Conservation (phyloP, 2,888 invertebrate species). For the Liodrosophila aerea region DNA sequence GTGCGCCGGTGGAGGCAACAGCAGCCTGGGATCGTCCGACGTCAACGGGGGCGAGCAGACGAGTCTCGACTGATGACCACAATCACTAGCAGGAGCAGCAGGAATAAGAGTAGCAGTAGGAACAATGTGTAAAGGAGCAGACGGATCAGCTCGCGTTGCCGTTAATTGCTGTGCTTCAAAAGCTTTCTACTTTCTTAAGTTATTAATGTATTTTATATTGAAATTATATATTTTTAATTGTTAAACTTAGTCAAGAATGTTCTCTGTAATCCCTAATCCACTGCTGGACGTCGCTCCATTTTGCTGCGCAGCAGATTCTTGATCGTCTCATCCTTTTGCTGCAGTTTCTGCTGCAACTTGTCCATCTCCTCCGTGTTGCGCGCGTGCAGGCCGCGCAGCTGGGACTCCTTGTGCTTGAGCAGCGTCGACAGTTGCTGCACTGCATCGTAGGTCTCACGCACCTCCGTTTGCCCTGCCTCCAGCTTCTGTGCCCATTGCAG, state of each 20-base stretch:
- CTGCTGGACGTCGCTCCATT: constrained; percentile 66
- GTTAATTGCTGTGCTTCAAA: constrained; percentile 70
- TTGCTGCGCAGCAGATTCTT: constrained; percentile 73
- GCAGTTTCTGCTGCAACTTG: constrained; percentile 77
- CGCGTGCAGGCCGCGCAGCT: constrained; percentile 79
- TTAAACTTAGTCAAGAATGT: constrained; percentile 30
- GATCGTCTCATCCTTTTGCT: constrained; percentile 82
- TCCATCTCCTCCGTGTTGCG: constrained; percentile 80
- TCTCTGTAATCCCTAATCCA: constrained; percentile 31
- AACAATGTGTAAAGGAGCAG: constrained; percentile 2
- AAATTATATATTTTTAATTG: constrained; percentile 78
- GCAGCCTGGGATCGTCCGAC: neutral
- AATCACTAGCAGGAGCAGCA: neutral
- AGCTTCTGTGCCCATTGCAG: constrained; percentile 81
- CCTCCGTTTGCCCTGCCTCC: constrained; percentile 77
- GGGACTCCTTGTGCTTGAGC: constrained; percentile 81
- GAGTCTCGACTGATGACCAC: constrained; percentile 35
- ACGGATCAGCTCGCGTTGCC: constrained; percentile 19
- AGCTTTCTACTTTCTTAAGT: constrained; percentile 69
- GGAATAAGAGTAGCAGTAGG: neutral
- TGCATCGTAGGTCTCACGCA: constrained; percentile 80
- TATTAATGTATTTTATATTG: constrained; percentile 77
- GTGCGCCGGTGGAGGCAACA: constrained; percentile 49
- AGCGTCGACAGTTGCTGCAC: constrained; percentile 80
- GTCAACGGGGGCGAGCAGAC: constrained; percentile 13